These are phyloP conservation scores for Diachasmimorpha longicaudata DNA, from an alignment of 1,140 invertebrate species.

Conservation along the genomic window DNA sequence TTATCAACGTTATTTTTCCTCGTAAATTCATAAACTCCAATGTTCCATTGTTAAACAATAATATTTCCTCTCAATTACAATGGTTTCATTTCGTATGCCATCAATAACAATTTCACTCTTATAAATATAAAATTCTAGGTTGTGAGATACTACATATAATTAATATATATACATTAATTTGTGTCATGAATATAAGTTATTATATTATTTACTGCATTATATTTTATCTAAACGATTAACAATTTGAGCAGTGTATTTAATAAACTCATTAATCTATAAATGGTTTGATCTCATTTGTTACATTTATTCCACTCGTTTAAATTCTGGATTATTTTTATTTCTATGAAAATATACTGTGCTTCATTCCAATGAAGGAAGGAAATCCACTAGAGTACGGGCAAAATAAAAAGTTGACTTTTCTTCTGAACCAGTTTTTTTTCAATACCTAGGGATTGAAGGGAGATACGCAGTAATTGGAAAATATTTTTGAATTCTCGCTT, in stretches of 20 bases:
- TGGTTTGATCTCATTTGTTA: neutral
- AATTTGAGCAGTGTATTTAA: conserved; percentile 43
- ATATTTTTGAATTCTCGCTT: no score
- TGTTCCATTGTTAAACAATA: neutral
- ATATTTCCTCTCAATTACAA: neutral
- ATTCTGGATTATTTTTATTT: neutral
- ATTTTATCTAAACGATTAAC: conserved; percentile 14
- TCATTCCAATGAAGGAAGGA: neutral
- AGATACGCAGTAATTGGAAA: no score
- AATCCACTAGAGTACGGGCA: neutral
- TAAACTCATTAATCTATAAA: neutral
- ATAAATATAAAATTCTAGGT: neutral
- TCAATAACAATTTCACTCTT: neutral
- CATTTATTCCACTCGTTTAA: neutral
- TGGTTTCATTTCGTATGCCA: neutral
- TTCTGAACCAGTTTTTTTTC: no score
- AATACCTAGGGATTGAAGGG: no score
- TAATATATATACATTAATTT: conserved; percentile 32
- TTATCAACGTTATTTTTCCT: neutral
- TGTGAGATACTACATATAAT: conserved; percentile 21
- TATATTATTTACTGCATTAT: conserved; percentile 37
- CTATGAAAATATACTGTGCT: neutral
- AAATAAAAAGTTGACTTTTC: no score
- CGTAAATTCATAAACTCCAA: neutral
- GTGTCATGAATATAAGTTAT: conserved; percentile 57